Evolutionary conservation across 2,113 vertebrate species (phyloP).

Genomic region (Setophaga coronata): DNA sequence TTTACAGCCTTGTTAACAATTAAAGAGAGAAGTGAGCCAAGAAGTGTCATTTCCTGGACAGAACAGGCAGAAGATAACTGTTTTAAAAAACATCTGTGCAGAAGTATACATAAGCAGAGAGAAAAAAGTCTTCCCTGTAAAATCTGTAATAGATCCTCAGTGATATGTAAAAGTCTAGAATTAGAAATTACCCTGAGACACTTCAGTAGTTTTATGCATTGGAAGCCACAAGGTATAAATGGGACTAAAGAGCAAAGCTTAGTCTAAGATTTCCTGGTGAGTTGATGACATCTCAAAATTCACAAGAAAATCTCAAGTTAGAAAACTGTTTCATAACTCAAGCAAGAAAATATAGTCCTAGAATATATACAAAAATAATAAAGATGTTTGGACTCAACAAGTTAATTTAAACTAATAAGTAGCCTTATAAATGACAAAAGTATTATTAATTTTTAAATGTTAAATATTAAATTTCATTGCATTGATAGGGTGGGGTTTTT

Average conservation of each 20-base stretch:
- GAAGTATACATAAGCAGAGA: background rate
- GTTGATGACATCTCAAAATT: background rate
- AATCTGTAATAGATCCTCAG: background rate
- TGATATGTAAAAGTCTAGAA: background rate
- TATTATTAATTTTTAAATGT: background rate
- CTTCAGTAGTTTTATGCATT: background rate
- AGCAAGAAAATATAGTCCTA: background rate
- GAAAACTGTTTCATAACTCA: background rate
- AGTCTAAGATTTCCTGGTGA: background rate
- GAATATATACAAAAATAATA: background rate
- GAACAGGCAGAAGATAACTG: background rate
- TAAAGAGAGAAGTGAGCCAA: background rate
- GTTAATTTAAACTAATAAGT: background rate
- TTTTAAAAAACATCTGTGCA: background rate
- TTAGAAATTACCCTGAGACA: background rate
- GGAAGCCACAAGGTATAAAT: background rate
- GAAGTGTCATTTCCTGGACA: background rate
- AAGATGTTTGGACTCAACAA: background rate
- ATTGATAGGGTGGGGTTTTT: background rate
- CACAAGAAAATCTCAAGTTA: background rate
- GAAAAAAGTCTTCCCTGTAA: background rate
- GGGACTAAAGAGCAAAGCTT: background rate
- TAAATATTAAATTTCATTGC: background rate
- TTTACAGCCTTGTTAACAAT: background rate
- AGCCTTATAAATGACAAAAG: background rate